phyloP scores from a whole-genome alignment of 2,888 invertebrate species.

The Lithophane semibrunnea region DNA sequence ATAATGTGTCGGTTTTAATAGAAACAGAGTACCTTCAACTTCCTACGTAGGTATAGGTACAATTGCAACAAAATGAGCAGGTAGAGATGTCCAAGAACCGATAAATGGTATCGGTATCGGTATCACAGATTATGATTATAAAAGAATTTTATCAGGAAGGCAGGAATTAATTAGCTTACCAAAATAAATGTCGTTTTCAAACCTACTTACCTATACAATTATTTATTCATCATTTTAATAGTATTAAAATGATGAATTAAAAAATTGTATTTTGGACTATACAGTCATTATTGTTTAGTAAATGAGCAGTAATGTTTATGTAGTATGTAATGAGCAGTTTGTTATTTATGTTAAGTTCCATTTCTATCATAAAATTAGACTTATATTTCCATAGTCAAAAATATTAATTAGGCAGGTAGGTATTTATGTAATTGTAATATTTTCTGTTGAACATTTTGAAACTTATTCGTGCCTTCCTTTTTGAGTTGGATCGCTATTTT shows the following conservation, averaged over 20 bases:
- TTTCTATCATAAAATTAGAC: neutral
- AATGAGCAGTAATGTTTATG: neutral
- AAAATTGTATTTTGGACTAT: neutral
- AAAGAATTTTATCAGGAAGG: slow-evolving; percentile 34
- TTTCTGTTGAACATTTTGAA: slow-evolving; percentile 40
- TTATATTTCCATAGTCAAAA: slow-evolving; percentile 6
- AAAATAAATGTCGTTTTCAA: slow-evolving; percentile 10
- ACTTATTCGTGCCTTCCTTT: slow-evolving; percentile 64
- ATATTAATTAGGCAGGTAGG: neutral
- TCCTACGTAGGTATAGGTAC: neutral
- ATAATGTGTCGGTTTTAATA: neutral
- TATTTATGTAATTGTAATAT: neutral
- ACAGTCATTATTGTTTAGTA: neutral
- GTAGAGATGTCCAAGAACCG: slow-evolving; percentile 44
- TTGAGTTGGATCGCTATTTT: slow-evolving; percentile 81
- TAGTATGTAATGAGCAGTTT: neutral
- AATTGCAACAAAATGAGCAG: slow-evolving; percentile 23
- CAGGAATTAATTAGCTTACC: slow-evolving; percentile 17
- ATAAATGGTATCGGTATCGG: slow-evolving; percentile 48
- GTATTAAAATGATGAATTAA: neutral
- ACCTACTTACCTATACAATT: neutral
- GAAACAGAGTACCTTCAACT: neutral
- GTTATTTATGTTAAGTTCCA: neutral
- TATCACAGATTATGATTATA: slow-evolving; percentile 32
- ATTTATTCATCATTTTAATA: too few species aligned